phyloP scores from a whole-genome alignment of 2,113 vertebrate genomes.

The Monopterus albus region DNA sequence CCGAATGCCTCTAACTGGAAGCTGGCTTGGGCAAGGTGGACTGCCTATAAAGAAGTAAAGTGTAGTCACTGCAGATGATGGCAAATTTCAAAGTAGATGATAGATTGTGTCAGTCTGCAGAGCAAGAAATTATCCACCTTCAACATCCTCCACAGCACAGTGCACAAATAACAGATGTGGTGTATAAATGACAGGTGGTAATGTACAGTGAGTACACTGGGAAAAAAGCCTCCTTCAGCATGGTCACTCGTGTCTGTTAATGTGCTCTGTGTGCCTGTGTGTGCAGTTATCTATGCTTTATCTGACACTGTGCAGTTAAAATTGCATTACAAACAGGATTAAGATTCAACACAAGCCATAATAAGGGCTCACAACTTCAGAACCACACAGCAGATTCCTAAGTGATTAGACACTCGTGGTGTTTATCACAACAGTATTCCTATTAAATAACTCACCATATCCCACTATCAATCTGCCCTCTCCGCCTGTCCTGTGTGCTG shows the following conservation, averaged over 20 bases:
- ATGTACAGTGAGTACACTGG: constrained; percentile 21
- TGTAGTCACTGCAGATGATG: constrained; percentile 14
- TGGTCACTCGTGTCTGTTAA: neutral
- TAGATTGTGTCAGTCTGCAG: neutral
- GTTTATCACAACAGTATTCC: neutral
- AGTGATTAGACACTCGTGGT: neutral
- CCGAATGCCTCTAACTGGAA: constrained; percentile 97
- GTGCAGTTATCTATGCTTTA: neutral
- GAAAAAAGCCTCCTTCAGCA: constrained; percentile 38
- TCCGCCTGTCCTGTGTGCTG: neutral
- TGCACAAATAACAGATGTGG: constrained; percentile 40
- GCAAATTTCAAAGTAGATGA: neutral
- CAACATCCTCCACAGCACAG: constrained; percentile 4
- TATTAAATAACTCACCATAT: neutral
- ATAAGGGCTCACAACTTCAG: neutral
- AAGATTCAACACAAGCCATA: neutral
- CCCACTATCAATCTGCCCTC: neutral
- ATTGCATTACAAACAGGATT: neutral
- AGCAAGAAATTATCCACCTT: constrained; percentile 8
- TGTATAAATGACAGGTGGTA: constrained; percentile 39
- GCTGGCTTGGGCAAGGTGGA: constrained; percentile 94
- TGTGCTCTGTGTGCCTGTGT: constrained; percentile 4
- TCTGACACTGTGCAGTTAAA: neutral
- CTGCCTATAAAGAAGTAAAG: constrained; percentile 79
- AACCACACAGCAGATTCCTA: neutral